Conservation (phyloP, 2,113 vertebrate species). For the Cyphomyrus plagiostoma region DNA sequence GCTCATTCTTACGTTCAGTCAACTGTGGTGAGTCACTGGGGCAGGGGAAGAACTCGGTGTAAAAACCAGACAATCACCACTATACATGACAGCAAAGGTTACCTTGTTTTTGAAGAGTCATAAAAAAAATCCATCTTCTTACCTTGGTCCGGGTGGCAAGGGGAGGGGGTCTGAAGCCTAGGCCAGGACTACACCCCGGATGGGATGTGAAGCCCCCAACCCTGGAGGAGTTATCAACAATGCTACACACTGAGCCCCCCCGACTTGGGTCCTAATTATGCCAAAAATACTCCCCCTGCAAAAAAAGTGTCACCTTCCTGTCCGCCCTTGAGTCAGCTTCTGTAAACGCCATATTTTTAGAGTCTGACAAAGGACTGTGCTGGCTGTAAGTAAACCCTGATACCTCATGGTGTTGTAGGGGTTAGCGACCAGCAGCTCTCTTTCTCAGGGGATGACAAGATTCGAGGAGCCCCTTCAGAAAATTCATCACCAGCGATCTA, state of each 20-base stretch:
- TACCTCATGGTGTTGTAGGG: slow-evolving; percentile 28
- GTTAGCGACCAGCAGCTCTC: slow-evolving; percentile 21
- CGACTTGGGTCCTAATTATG: not conserved
- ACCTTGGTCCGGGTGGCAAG: not conserved
- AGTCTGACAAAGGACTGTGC: slow-evolving; percentile 22
- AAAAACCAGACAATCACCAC: not conserved
- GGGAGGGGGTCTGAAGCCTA: not conserved
- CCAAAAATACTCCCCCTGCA: slow-evolving; percentile 16
- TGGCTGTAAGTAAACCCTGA: slow-evolving; percentile 31
- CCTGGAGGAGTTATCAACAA: not conserved
- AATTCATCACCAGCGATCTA: slow-evolving; percentile 30
- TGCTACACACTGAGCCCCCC: not conserved
- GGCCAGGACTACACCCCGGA: not conserved
- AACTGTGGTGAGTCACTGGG: not conserved
- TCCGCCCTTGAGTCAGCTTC: slow-evolving; percentile 15
- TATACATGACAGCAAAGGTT: not conserved
- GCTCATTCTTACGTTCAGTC: not conserved
- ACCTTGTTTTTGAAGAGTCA: not conserved
- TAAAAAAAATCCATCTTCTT: not conserved
- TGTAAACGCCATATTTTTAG: slow-evolving; percentile 23
- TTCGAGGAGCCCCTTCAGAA: not conserved
- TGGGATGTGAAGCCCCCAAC: not conserved
- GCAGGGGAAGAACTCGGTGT: not conserved
- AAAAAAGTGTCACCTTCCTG: not conserved
- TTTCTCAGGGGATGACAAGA: slow-evolving; percentile 18